A percentile compares a stretch with the other conserved stretches of the same genome.
phyloP scores from a whole-genome alignment of 2,888 invertebrate genomes.

The Ypsolopha scabrella region DNA sequence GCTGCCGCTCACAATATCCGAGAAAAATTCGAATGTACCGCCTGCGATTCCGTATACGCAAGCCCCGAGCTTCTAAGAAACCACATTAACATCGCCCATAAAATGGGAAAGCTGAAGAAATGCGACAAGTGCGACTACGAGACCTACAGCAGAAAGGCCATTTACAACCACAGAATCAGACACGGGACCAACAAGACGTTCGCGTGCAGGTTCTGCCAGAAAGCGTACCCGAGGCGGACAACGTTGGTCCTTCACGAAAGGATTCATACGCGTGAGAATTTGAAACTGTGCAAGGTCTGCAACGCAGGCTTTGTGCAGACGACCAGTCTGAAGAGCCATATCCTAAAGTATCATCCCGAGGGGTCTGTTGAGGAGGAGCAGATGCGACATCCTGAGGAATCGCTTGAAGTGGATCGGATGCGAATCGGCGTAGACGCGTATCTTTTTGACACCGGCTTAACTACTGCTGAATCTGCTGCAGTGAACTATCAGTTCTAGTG shows the following conservation, averaged over 20 bases:
- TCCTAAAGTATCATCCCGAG: slow-evolving; percentile 22
- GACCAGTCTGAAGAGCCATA: slow-evolving; percentile 27
- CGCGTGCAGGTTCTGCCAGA: not conserved
- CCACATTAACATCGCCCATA: slow-evolving; percentile 13
- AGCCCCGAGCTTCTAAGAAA: not conserved
- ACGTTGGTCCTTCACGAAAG: not conserved
- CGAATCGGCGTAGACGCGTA: no score
- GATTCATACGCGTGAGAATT: not conserved
- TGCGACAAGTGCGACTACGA: slow-evolving; percentile 25
- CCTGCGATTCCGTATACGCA: not conserved
- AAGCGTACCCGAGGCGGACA: not conserved
- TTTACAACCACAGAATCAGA: slow-evolving; percentile 7
- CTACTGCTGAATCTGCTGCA: no score
- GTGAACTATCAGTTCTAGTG: no score
- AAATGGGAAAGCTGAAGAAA: slow-evolving; percentile 17
- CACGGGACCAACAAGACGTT: not conserved
- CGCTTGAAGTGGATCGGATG: no score
- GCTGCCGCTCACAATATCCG: not conserved
- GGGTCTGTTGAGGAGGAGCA: not conserved
- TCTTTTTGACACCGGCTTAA: no score
- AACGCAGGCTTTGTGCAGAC: slow-evolving; percentile 30
- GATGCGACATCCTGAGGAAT: no score
- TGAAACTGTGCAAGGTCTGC: slow-evolving; percentile 22
- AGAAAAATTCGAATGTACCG: not conserved
- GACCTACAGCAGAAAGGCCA: slow-evolving; percentile 1